Conservation (phyloP, 2,113 vertebrate species). For the Apus apus region DNA sequence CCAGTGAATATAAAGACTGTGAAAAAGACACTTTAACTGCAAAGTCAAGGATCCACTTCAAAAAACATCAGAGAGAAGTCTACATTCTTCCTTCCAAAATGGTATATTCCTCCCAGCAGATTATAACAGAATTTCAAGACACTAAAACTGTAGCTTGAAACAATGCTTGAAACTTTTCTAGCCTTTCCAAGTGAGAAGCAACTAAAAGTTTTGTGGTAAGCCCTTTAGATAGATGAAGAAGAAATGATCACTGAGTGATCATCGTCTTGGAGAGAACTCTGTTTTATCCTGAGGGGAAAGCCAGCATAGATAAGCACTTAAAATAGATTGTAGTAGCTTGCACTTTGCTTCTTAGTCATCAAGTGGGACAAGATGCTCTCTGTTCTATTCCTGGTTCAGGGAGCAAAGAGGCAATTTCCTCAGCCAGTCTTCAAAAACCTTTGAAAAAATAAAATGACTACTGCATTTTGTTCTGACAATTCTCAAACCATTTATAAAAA, state of each 20-base stretch:
- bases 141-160: not conserved
- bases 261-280: not conserved
- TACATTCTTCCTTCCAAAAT: not conserved
- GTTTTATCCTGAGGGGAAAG: not conserved
- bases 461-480: not conserved
- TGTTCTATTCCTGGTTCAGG: not conserved
- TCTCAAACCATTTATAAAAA: not conserved
- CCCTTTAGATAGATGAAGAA: not conserved
- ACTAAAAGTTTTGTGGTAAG: not conserved
- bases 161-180: not conserved
- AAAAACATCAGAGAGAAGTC: not conserved
- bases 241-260: not conserved
- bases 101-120: not conserved
- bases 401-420: not conserved
- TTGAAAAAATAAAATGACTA: not conserved
- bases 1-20: not conserved
- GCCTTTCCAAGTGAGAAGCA: not conserved
- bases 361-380: not conserved
- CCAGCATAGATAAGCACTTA: not conserved
- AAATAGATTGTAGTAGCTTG: not conserved
- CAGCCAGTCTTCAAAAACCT: not conserved
- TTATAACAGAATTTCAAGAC: not conserved
- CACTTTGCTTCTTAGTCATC: not conserved
- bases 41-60: not conserved
- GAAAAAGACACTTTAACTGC: not conserved